These are phyloP conservation scores for Chauna torquata DNA, from an alignment of 2,113 vertebrate species.

Conservation along the genomic window DNA sequence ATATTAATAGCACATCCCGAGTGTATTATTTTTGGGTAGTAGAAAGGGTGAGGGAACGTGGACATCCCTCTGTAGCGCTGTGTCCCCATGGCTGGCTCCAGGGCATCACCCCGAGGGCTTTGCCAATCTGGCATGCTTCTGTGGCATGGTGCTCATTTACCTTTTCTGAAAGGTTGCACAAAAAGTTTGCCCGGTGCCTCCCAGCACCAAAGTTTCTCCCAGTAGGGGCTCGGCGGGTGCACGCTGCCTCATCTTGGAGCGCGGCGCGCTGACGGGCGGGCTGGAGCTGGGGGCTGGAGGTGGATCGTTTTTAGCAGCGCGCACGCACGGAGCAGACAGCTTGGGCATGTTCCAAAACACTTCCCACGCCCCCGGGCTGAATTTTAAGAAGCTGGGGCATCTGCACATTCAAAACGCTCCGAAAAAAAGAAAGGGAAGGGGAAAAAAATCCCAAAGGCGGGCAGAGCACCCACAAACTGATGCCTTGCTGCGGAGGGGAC, in stretches of 20 bases:
- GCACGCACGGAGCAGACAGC: slow-evolving; percentile 54
- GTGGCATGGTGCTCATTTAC: not conserved
- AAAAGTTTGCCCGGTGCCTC: not conserved
- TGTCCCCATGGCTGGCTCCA: not conserved
- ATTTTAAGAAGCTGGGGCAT: slow-evolving; percentile 66
- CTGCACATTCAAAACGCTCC: slow-evolving; percentile 54
- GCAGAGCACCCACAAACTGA: slow-evolving; percentile 34
- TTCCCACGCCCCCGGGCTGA: slow-evolving; percentile 52
- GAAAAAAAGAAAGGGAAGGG: not conserved
- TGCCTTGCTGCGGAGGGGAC: slow-evolving; percentile 32
- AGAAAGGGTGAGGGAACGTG: not conserved
- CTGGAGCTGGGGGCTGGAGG: slow-evolving; percentile 43
- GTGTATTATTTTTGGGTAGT: not conserved
- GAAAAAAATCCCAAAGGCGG: slow-evolving; percentile 24
- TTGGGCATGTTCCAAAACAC: slow-evolving; percentile 70
- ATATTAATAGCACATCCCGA: not conserved
- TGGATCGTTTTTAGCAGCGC: slow-evolving; percentile 38
- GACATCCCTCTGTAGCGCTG: not conserved
- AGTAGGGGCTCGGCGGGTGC: not conserved
- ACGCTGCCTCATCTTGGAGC: not conserved
- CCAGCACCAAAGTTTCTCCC: not conserved
- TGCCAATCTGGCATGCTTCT: no score
- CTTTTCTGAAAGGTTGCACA: not conserved
- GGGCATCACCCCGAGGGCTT: not conserved
- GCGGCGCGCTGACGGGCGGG: not conserved